Evolutionary conservation across 2,888 invertebrate genomes (phyloP).

Genomic region (Cantharis nigra): DNA sequence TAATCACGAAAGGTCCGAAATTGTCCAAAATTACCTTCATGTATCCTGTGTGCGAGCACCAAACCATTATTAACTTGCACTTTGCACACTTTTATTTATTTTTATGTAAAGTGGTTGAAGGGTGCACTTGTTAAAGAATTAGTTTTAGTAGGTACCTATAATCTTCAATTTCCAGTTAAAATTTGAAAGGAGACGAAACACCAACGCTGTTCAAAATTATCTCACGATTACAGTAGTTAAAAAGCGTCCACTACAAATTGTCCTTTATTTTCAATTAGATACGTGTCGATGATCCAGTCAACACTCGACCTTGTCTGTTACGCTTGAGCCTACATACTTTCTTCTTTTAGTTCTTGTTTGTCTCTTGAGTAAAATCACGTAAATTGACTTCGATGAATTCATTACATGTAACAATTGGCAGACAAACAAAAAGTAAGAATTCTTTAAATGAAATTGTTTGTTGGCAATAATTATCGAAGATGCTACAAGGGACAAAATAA

Average conservation of each 20-base stretch:
- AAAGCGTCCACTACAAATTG: slow-evolving; percentile 9
- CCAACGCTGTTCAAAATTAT: not conserved
- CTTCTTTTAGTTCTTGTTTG: slow-evolving; percentile 28
- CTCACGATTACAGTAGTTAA: slow-evolving; percentile 1
- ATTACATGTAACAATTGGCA: slow-evolving; percentile 22
- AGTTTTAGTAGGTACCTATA: not conserved
- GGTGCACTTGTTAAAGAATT: not conserved
- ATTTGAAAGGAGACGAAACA: not conserved
- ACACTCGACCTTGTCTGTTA: slow-evolving; percentile 33
- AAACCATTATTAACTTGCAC: not conserved
- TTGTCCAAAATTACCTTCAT: not conserved
- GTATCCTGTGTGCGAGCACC: not conserved
- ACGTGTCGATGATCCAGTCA: slow-evolving; percentile 28
- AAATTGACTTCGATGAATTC: slow-evolving; percentile 32
- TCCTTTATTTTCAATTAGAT: slow-evolving; percentile 9
- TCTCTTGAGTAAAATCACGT: slow-evolving; percentile 30
- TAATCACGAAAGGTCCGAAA: not conserved
- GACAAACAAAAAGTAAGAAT: not conserved
- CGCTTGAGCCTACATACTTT: slow-evolving; percentile 29
- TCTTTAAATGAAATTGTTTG: not conserved
- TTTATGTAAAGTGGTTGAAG: not conserved
- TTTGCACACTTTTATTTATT: not conserved
- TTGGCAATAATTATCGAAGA: not conserved
- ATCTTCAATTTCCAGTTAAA: not conserved
- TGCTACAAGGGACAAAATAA: not conserved